Evolutionary conservation across 2,113 vertebrate species (phyloP).

Genomic region (Nesogale talazaci): DNA sequence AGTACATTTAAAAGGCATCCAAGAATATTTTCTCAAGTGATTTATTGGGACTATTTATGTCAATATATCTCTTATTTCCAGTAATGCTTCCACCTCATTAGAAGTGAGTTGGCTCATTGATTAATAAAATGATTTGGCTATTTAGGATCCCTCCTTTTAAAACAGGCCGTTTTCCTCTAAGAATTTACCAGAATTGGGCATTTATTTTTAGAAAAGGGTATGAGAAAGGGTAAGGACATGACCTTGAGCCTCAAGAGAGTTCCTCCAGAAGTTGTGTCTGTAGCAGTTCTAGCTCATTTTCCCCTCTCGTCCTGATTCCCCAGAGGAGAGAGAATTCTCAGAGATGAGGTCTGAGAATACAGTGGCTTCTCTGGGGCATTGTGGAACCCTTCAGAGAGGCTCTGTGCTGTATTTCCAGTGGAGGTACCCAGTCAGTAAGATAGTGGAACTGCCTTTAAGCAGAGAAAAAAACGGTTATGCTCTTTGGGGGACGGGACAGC

Average conservation of each 20-base stretch:
- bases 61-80: constrained; percentile 79
- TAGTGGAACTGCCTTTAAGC: neutral
- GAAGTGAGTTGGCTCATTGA: constrained; percentile 78
- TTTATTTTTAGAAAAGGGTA: constrained; percentile 68
- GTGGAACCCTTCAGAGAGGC: neutral
- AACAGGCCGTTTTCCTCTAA: constrained; percentile 74
- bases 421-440: neutral
- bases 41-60: constrained; percentile 79
- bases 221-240: constrained; percentile 56
- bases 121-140: constrained; percentile 77
- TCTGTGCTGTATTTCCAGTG: neutral
- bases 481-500: constrained; percentile 28
- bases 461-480: neutral
- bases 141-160: constrained; percentile 73
- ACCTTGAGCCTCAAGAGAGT: constrained; percentile 41
- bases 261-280: constrained; percentile 41
- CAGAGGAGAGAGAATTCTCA: constrained; percentile 44
- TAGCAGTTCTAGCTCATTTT: constrained; percentile 15
- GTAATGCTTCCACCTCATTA: constrained; percentile 77
- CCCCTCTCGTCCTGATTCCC: constrained; percentile 6
- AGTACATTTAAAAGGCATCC: constrained; percentile 60
- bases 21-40: constrained; percentile 78
- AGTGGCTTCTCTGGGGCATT: constrained; percentile 1
- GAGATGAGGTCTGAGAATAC: constrained; percentile 1
- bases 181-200: constrained; percentile 71